phyloP scores from a whole-genome alignment of 2,888 invertebrate species.

The Epiblema foenella region DNA sequence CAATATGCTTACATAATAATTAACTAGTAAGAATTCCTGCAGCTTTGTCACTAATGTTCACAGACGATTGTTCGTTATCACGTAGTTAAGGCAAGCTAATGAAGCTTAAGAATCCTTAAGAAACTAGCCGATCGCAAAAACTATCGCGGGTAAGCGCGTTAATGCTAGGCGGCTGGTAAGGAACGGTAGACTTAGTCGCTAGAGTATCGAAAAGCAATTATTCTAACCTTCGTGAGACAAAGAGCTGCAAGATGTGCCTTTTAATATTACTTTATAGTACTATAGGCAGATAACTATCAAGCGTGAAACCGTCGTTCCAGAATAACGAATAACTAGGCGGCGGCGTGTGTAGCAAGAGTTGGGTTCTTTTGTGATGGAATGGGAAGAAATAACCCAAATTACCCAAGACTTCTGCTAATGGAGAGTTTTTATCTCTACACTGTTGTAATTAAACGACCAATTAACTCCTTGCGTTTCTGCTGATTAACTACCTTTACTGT shows the following conservation, averaged over 20 bases:
- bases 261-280: not conserved
- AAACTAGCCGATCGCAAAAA: constrained; percentile 67
- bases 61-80: constrained; percentile 51
- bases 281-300: no score
- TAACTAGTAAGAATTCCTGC: constrained; percentile 24
- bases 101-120: constrained; percentile 63
- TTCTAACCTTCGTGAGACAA: constrained; percentile 21
- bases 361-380: no score
- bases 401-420: no score
- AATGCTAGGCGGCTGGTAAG: constrained; percentile 53
- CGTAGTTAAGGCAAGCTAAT: constrained; percentile 57
- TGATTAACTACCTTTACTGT: no score
- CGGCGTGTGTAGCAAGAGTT: no score
- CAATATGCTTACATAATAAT: constrained; percentile 7
- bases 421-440: no score
- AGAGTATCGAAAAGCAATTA: constrained; percentile 50
- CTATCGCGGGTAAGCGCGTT: constrained; percentile 56
- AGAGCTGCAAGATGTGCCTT: constrained; percentile 25
- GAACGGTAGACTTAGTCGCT: constrained; percentile 54
- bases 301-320: no score
- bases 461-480: no score
- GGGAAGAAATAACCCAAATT: no score
- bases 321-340: no score
- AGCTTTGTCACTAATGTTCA: constrained; percentile 47
- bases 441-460: no score